Evolutionary conservation across 2,797 vertebrate genomes (phyloP).

Genomic region (Cygnus olor): DNA sequence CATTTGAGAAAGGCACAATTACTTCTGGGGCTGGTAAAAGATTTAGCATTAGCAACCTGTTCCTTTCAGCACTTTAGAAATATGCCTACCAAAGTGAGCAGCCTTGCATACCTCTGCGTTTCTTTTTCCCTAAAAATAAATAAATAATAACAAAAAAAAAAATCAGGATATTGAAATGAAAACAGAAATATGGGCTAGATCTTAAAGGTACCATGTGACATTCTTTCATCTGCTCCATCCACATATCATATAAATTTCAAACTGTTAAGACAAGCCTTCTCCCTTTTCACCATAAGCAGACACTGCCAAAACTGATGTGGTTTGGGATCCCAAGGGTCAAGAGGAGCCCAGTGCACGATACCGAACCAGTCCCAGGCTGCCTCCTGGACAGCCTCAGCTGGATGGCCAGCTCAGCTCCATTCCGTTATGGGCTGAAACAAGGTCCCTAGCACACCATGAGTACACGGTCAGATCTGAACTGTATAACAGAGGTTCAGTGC

Average conservation of each 20-base stretch:
- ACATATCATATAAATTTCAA: not conserved
- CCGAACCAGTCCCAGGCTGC: not conserved
- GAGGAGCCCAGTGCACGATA: not conserved
- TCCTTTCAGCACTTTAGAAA: not conserved
- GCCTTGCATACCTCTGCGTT: not conserved
- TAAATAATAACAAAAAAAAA: too few relatives aligned
- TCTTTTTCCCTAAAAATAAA: not conserved
- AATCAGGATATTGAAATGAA: not conserved
- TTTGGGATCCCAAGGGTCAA: not conserved
- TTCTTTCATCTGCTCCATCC: not conserved
- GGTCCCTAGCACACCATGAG: not conserved
- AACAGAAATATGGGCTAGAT: not conserved
- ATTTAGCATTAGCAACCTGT: not conserved
- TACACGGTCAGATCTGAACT: not conserved
- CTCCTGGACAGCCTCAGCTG: not conserved
- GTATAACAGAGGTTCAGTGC: not conserved
- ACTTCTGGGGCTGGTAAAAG: not conserved
- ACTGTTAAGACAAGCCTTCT: not conserved
- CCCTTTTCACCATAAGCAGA: not conserved
- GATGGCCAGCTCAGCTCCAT: not conserved
- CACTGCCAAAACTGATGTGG: not conserved
- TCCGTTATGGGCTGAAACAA: not conserved
- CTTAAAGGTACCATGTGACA: not conserved
- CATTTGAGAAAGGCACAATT: not conserved
- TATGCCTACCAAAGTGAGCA: not conserved